phyloP scores from a whole-genome alignment of 2,113 vertebrate species.

The Pipa parva region DNA sequence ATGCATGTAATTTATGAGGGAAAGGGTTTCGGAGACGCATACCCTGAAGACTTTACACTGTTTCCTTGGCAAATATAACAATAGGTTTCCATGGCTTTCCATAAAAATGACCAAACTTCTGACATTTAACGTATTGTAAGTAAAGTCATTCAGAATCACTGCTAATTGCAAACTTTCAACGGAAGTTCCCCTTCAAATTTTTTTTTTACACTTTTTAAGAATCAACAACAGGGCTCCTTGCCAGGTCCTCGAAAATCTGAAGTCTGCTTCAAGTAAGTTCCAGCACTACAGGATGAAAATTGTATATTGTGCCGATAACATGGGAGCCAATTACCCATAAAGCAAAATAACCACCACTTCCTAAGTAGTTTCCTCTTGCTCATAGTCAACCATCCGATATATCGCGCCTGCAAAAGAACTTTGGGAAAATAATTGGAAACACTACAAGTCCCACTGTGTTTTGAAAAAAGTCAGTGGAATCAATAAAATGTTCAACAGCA shows the following conservation, averaged over 20 bases:
- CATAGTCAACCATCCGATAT: conserved; percentile 3
- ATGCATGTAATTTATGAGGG: not conserved
- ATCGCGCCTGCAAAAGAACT: conserved; percentile 6
- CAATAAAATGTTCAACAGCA: not conserved
- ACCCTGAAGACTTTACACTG: not conserved
- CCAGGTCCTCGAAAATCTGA: not conserved
- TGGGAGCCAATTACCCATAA: conserved; percentile 19
- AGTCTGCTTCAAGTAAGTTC: not conserved
- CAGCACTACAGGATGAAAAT: not conserved
- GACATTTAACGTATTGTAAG: not conserved
- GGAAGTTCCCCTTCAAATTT: conserved; percentile 3
- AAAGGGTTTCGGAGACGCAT: not conserved
- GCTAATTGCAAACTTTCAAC: not conserved
- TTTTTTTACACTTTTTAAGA: not conserved
- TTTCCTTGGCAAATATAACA: conserved; percentile 2
- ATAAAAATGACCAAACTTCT: not conserved
- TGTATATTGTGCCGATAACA: not conserved
- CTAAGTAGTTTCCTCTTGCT: conserved; percentile 16
- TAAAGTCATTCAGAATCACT: not conserved
- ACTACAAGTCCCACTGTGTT: conserved; percentile 1
- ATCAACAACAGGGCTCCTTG: not conserved
- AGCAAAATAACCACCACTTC: conserved; percentile 9
- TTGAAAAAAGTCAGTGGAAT: conserved; percentile 13
- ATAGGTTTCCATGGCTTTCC: conserved; percentile 6
- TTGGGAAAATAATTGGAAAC: conserved; percentile 25